Evolutionary conservation across 2,888 invertebrate species (phyloP).

Genomic region (Cephalotes varians): DNA sequence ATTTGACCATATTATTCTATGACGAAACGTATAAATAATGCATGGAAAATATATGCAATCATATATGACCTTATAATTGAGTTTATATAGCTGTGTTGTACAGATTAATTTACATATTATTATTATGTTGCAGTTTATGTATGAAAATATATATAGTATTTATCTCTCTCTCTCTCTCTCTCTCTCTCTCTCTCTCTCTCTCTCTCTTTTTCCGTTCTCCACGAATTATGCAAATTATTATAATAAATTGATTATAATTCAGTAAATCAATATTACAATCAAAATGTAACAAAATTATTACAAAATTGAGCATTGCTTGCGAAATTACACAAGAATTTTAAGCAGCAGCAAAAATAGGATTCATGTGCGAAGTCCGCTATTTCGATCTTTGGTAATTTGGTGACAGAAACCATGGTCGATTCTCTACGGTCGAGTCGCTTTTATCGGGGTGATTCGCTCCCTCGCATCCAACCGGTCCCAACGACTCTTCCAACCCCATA

Average conservation of each 20-base stretch:
- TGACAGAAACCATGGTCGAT: constrained; percentile 5
- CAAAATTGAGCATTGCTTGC: background rate
- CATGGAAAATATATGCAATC: constrained; percentile 8
- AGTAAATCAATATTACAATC: background rate
- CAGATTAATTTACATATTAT: constrained; percentile 6
- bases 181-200: background rate
- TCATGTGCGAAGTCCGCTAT: background rate
- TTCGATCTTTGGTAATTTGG: constrained; percentile 33
- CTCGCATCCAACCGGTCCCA: constrained; percentile 36
- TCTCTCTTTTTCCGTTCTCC: background rate
- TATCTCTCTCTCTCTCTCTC: background rate
- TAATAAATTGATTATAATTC: constrained; percentile 2
- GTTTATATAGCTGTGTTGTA: background rate
- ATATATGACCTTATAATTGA: background rate
- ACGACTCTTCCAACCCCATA: constrained; percentile 59
- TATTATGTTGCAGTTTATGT: background rate
- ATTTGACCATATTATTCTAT: background rate
- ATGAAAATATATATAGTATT: background rate
- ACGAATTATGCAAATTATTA: background rate
- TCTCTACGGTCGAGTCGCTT: constrained; percentile 33
- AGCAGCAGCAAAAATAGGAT: background rate
- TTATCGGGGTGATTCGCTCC: constrained; percentile 64
- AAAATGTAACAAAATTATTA: background rate
- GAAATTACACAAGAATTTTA: background rate
- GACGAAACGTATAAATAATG: background rate